Percentiles rank a stretch among this genome's conserved stretches.
These are phyloP conservation scores for Apeltes quadracus DNA, from an alignment of 2,113 vertebrate genomes.

Conservation along the genomic window DNA sequence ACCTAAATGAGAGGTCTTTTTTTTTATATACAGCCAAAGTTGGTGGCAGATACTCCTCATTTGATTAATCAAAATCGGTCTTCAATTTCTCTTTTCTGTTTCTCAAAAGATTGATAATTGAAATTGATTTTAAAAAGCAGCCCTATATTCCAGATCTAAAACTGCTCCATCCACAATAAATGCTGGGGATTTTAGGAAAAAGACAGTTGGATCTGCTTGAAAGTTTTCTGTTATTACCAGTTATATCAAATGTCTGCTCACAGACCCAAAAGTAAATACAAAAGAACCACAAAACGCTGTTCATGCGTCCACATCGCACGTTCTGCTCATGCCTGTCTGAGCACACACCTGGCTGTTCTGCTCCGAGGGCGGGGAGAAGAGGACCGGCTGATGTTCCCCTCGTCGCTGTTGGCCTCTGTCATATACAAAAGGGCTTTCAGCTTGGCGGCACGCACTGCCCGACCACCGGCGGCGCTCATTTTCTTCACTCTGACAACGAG, in stretches of 20 bases:
- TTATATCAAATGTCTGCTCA: background rate
- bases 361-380: background rate
- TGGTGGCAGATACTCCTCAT: background rate
- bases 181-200: background rate
- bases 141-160: background rate
- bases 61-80: too few species aligned
- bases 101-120: background rate
- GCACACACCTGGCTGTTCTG: constrained; percentile 46
- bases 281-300: background rate
- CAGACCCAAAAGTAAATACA: background rate
- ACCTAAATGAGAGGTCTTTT: background rate
- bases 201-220: background rate
- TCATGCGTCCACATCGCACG: background rate
- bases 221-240: background rate
- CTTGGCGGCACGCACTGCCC: background rate
- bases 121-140: background rate
- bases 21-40: background rate
- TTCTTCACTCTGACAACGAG: constrained; percentile 16
- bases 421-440: background rate
- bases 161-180: background rate
- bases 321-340: background rate
- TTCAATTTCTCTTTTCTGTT: constrained; percentile 8
- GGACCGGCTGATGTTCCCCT: constrained; percentile 26
- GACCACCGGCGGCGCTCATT: background rate
- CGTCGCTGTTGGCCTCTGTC: constrained; percentile 26